phyloP scores from a whole-genome alignment of 2,797 vertebrate genomes.

The Cyprinodon diabolis region DNA sequence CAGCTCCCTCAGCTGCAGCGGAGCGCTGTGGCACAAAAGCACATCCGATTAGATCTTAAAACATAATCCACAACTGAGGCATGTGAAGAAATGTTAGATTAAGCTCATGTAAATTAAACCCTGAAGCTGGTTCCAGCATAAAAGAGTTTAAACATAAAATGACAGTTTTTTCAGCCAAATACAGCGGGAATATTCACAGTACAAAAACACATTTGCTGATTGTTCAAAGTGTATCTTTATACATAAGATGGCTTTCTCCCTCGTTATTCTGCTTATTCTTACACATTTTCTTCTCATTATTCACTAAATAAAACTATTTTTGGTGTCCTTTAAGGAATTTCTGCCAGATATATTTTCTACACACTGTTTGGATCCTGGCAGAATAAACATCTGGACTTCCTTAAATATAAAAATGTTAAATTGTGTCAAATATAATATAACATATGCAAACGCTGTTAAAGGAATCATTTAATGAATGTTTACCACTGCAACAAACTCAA shows the following conservation, averaged over 20 bases:
- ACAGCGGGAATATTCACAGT: neutral
- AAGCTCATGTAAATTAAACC: neutral
- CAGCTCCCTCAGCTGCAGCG: constrained; percentile 93
- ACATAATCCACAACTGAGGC: neutral
- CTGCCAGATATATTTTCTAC: too few species aligned
- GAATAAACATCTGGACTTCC: too few species aligned
- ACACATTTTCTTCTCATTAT: too few species aligned
- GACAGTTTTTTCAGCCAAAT: neutral
- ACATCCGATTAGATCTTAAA: neutral
- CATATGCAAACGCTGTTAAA: too few species aligned
- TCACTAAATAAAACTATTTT: too few species aligned
- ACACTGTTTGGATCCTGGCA: too few species aligned
- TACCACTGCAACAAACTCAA: too few species aligned
- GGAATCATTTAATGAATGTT: too few species aligned
- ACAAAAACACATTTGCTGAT: neutral
- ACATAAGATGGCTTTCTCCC: neutral
- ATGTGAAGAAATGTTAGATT: neutral
- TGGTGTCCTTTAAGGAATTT: too few species aligned
- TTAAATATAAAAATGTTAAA: too few species aligned
- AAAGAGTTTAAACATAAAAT: neutral
- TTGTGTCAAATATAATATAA: too few species aligned
- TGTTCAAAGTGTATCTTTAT: too few species aligned
- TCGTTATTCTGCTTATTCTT: neutral
- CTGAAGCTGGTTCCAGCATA: neutral
- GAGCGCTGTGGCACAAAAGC: constrained; percentile 80